phyloP scores from a whole-genome alignment of 2,113 vertebrate species.

The Atherinomorus stipes region DNA sequence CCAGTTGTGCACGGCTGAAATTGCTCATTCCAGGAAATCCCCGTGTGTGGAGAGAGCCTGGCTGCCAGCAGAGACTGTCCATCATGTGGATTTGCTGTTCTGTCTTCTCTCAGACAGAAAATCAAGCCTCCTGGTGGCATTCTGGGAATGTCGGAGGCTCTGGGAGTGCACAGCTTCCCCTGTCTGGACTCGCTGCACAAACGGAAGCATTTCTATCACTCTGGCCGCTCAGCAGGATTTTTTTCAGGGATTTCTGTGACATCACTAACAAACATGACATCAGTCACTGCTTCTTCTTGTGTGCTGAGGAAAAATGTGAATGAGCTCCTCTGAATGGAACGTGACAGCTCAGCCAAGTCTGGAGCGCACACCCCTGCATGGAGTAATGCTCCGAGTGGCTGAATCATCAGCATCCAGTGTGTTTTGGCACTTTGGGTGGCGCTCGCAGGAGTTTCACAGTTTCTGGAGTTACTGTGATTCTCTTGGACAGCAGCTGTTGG shows the following conservation, averaged over 20 bases:
- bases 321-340: conserved; percentile 56
- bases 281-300: conserved; percentile 18
- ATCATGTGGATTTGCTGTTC: conserved; percentile 6
- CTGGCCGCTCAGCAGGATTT: conserved; percentile 21
- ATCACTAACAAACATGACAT: conserved; percentile 44
- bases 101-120: conserved; percentile 18
- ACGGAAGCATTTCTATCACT: background rate
- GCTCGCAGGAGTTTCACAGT: conserved; percentile 27
- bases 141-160: conserved; percentile 21
- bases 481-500: conserved; percentile 61
- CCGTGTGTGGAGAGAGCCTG: conserved; percentile 43
- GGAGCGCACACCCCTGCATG: conserved; percentile 21
- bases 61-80: conserved; percentile 35
- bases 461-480: conserved; percentile 17
- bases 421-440: conserved; percentile 25
- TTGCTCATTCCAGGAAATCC: conserved; percentile 73
- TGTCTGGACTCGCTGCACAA: no score
- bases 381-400: conserved; percentile 14
- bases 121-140: conserved; percentile 6
- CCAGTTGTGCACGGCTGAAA: conserved; percentile 57
- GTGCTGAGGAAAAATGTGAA: conserved; percentile 10
- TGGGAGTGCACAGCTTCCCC: conserved; percentile 8
- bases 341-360: conserved; percentile 49
- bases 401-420: conserved; percentile 30
- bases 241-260: conserved; percentile 42